Base-by-base conservation (phyloP, 2,113 vertebrate genomes). In the Martes martes region DNA sequence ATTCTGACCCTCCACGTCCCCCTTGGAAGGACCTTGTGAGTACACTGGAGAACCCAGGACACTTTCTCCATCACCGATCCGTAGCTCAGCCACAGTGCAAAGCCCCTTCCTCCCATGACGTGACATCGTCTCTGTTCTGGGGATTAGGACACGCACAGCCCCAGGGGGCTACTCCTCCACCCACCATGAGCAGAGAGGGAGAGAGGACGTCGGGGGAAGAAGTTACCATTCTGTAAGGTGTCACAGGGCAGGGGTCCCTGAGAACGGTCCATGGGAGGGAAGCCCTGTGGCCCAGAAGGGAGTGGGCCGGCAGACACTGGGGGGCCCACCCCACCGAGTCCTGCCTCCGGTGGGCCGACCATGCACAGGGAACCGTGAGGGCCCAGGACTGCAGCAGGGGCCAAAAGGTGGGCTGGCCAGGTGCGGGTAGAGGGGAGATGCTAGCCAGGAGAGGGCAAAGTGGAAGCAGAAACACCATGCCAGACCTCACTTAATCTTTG, bases 21-120 rank as follows among this genome's bases (percentile, higher is more conserved):
- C 36, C 42, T 16, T 24, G 15, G 13, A 42, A 9, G 31, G 31
- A 7, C 36, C 28, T 11, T 1, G 24, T 33, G 11, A 45, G 36
- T 2, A 36, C 23, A 0, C 4, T 4, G 87, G 4, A 11, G 13
- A 1, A 26, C 11, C 36, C 2, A n/a, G 23, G 74, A 33, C 5
- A 3, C n/a, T 4, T 0, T 23, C 36, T 7, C 31, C 2, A 4
- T n/a, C 78, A 47, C 26, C 3, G 0, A 10, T 3, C 33, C 4
- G 1, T 36, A 59, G 24, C 28, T 39, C 5, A 0, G 2, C 52
- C 50, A 94, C 28, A 45, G 21, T 26, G 28, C 52, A 1, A 11
- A 0, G 6, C 8, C 63, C 28, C 50, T 42, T 24, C 13, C 33
- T 36, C 36, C 14, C 7, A 0, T 0, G 18, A 3, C 6, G 33